A percentile compares a stretch with the other conserved stretches of the same genome.
Conservation (phyloP, 1,140 invertebrate genomes). For the Aphis gossypii region DNA sequence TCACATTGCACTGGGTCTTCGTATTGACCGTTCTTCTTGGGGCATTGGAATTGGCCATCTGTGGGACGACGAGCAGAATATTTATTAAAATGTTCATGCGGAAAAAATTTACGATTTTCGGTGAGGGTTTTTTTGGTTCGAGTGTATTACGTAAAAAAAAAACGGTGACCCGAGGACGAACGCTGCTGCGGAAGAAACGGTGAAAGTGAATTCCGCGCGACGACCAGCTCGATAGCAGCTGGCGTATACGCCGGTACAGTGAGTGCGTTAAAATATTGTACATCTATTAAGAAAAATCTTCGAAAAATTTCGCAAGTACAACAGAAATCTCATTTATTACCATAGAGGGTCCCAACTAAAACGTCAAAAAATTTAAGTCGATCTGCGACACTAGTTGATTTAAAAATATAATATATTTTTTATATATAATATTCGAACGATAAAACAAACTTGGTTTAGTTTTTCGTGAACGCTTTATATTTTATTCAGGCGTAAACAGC, state of each 20-base stretch:
- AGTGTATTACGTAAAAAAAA: neutral
- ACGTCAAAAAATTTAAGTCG: neutral
- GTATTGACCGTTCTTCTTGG: slow-evolving; percentile 78
- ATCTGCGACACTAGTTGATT: too few species aligned
- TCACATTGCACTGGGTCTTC: slow-evolving; percentile 82
- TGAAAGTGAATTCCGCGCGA: slow-evolving; percentile 43
- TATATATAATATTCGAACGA: neutral
- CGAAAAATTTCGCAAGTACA: neutral
- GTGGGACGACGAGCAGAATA: neutral
- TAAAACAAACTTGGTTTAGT: neutral
- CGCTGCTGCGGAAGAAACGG: neutral
- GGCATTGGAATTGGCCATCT: slow-evolving; percentile 73
- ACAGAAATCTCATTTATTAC: neutral
- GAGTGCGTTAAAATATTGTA: slow-evolving; percentile 7
- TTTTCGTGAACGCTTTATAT: neutral
- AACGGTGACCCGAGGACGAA: neutral
- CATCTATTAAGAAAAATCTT: neutral
- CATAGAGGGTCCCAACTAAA: neutral
- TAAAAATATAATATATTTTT: neutral
- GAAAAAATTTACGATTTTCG: neutral
- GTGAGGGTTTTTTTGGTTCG: neutral
- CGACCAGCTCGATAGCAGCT: too few species aligned
- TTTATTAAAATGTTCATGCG: neutral
- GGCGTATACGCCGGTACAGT: neutral
- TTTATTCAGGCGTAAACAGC: accelerated